Percentiles rank a stretch among this genome's conserved stretches.
These are phyloP conservation scores for Chaetodon trifascialis DNA, from an alignment of 2,113 vertebrate species.

Conservation along the genomic window DNA sequence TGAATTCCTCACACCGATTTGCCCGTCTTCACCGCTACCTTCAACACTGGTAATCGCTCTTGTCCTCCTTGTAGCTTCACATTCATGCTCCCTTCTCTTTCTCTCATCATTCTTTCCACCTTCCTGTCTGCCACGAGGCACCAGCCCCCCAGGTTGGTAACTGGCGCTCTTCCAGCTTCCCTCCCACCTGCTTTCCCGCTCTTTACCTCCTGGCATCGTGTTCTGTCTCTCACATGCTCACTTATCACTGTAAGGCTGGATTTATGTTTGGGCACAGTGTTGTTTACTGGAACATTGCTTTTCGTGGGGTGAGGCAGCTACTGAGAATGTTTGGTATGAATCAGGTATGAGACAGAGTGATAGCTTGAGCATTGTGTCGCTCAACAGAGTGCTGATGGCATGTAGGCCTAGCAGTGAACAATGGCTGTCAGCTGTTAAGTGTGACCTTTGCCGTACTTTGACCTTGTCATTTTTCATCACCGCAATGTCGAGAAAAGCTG, in stretches of 20 bases:
- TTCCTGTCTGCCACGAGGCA: conserved; percentile 9
- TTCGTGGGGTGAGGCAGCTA: neutral
- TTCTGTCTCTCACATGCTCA: conserved; percentile 26
- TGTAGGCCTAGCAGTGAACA: conserved; percentile 1
- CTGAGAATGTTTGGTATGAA: neutral
- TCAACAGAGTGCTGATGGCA: neutral
- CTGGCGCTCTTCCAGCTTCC: conserved; percentile 15
- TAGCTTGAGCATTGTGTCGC: neutral
- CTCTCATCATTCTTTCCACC: conserved; percentile 9
- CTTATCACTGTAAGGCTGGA: conserved; percentile 31
- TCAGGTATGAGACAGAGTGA: neutral
- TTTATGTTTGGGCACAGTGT: neutral
- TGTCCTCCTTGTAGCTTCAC: conserved; percentile 47
- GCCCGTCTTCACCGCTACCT: conserved; percentile 5
- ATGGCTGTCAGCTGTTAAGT: neutral
- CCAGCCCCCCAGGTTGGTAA: conserved; percentile 10
- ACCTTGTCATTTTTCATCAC: neutral
- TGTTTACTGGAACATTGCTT: conserved; percentile 2
- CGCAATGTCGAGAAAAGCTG: neutral
- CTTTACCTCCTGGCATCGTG: conserved; percentile 29
- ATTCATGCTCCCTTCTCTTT: conserved; percentile 27
- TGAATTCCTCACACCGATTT: conserved; percentile 14
- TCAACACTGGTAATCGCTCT: conserved; percentile 32
- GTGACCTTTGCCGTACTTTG: neutral
- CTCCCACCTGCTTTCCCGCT: neutral